Evolutionary conservation across 2,888 invertebrate genomes (phyloP), one percentile per base, ranked within the genome.

Genomic region (Arctia plantaginis): DNA sequence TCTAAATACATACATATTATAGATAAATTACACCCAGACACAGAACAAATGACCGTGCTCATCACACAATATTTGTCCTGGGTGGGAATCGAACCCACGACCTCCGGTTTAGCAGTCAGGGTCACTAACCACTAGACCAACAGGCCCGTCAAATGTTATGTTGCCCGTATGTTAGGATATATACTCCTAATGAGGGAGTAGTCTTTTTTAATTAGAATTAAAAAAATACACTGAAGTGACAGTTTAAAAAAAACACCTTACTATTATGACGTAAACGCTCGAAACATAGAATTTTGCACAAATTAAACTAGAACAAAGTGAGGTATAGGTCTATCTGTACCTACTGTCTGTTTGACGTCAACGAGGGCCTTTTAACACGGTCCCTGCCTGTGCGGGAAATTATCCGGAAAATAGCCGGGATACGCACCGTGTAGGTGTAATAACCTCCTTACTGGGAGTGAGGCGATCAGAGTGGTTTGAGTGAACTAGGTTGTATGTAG

Each of bases 341-440:
- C 88, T 87, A 88, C 87, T 88, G 79, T 82, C 76, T 80, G 78
- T 79, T 74, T 82, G 82, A 85, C 79, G 80, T 84, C 80, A 83
- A 78, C 77, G 75, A 71, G 80, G 82, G 79, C 86, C 88, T 87
- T 90, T 90, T 89, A 90, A 80, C 92, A 90, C 92, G 91, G 91
- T 92, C 93, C 90, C 93, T 88, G 90, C 87, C 90, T 89, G 83
- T 88, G 87, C 74, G 90, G 88, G 90, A 93, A 94, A 94, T 94
- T 93, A 93, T 90, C 91, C 89, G 94, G 93, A 93, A 94, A 94
- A 94, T 93, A 89, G 89, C 89, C 87, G 87, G 86, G 87, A 84
- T 88, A 87, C 88, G 86, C 88, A 85, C 87, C 83, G 83, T 76
- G 87, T 86, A 88, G 88, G 89, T 89, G 89, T 88, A 90, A 89